These are phyloP conservation scores for Glaucidium brasilianum DNA, from an alignment of 2,113 vertebrate genomes.

Conservation along the genomic window DNA sequence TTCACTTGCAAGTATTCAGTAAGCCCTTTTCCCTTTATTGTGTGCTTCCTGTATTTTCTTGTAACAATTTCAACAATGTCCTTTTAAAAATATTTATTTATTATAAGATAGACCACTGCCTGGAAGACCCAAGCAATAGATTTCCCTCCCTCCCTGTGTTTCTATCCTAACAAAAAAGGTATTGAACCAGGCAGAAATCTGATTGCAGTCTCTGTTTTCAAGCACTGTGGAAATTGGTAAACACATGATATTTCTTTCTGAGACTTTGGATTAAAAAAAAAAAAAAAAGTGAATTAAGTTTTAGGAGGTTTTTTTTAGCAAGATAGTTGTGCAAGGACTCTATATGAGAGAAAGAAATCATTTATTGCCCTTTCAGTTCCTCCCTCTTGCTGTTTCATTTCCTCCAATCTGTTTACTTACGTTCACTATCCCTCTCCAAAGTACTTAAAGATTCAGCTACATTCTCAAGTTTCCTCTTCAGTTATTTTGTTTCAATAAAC, in stretches of 20 bases:
- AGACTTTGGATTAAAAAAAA: neutral
- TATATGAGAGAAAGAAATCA: neutral
- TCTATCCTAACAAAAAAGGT: neutral
- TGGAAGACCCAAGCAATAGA: neutral
- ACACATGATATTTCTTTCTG: neutral
- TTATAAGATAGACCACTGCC: neutral
- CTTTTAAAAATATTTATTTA: neutral
- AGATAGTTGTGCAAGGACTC: neutral
- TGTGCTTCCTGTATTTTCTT: neutral
- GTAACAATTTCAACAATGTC: neutral
- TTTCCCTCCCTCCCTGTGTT: neutral
- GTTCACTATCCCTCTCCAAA: neutral
- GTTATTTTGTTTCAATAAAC: neutral
- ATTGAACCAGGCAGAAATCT: conserved; percentile 1
- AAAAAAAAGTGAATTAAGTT: neutral
- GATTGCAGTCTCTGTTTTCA: neutral
- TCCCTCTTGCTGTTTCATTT: neutral
- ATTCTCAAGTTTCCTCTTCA: neutral
- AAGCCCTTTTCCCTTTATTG: neutral
- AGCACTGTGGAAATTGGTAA: neutral
- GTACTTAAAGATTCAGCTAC: neutral
- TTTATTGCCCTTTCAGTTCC: neutral
- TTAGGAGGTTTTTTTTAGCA: accelerated
- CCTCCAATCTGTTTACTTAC: neutral
- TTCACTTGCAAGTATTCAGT: neutral